phyloP scores from a whole-genome alignment of 2,113 vertebrate species.

The Antidorcas marsupialis region DNA sequence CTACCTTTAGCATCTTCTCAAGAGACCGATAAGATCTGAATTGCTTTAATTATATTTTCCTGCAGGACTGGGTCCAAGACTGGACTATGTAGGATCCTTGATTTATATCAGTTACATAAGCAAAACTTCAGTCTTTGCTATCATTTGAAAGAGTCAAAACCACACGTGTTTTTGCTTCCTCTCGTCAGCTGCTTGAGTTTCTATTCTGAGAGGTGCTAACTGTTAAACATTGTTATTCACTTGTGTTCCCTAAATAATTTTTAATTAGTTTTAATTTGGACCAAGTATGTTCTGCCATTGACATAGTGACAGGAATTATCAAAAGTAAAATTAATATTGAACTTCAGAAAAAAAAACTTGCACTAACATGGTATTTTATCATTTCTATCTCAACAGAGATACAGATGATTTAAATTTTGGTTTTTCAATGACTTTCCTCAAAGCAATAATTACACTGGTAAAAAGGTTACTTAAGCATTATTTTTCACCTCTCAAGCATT shows the following conservation, averaged over 20 bases:
- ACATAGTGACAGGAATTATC: constrained; percentile 43
- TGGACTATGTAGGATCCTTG: neutral
- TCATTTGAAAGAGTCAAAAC: neutral
- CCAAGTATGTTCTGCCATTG: constrained; percentile 45
- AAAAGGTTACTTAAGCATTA: constrained; percentile 4
- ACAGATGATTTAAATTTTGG: neutral
- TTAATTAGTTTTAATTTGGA: constrained; percentile 65
- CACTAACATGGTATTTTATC: constrained; percentile 10
- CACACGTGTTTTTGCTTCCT: constrained; percentile 10
- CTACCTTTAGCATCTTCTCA: constrained; percentile 16
- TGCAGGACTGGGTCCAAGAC: neutral
- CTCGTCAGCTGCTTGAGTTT: constrained; percentile 59
- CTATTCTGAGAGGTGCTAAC: constrained; percentile 68
- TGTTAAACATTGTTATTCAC: constrained; percentile 60
- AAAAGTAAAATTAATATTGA: constrained; percentile 62
- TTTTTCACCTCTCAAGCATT: neutral
- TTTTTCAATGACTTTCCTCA: constrained; percentile 14
- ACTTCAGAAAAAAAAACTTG: neutral
- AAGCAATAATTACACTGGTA: neutral
- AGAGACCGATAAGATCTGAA: neutral
- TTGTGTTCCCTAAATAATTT: constrained; percentile 63
- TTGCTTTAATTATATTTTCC: neutral
- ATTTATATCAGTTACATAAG: constrained; percentile 2
- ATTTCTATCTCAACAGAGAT: neutral
- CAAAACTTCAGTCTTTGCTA: constrained; percentile 13